Conservation (phyloP, 1,140 invertebrate genomes). For the Drosophila auraria region DNA sequence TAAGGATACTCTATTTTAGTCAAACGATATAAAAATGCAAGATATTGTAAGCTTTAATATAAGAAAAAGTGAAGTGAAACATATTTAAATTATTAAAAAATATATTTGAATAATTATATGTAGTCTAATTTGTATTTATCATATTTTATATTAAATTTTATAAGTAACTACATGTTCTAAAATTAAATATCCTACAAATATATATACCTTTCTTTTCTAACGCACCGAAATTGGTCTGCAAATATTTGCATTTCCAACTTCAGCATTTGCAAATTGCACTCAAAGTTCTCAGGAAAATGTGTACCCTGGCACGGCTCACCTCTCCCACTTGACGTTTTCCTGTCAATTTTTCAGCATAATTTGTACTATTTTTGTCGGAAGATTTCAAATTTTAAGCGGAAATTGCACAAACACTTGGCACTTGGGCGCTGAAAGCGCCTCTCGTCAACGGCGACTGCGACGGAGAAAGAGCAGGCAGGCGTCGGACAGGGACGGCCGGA, state of each 20-base stretch:
- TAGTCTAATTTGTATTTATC: background rate
- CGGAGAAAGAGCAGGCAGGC: slow-evolving; percentile 18
- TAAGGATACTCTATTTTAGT: no score
- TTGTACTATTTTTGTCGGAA: slow-evolving; percentile 69
- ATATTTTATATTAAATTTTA: no score
- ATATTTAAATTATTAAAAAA: no score
- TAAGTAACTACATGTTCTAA: background rate
- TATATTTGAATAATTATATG: no score
- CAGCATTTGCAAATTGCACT: slow-evolving; percentile 57
- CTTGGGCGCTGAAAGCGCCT: slow-evolving; percentile 52
- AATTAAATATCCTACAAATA: background rate
- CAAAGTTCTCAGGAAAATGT: slow-evolving; percentile 76
- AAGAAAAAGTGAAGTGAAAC: no score
- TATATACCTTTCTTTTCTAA: slow-evolving; percentile 1
- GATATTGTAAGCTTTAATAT: no score
- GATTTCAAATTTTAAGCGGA: slow-evolving; percentile 78
- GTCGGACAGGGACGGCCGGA: slow-evolving; percentile 21
- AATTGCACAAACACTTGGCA: slow-evolving; percentile 82
- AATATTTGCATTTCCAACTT: slow-evolving; percentile 45
- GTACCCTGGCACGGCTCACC: slow-evolving; percentile 30
- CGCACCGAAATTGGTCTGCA: slow-evolving; percentile 33
- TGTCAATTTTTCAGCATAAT: slow-evolving; percentile 76
- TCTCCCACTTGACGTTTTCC: slow-evolving; percentile 58
- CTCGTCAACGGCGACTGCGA: background rate
- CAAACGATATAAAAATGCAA: background rate